phyloP scores from a whole-genome alignment of 2,113 vertebrate species.

The Macquaria australasica region DNA sequence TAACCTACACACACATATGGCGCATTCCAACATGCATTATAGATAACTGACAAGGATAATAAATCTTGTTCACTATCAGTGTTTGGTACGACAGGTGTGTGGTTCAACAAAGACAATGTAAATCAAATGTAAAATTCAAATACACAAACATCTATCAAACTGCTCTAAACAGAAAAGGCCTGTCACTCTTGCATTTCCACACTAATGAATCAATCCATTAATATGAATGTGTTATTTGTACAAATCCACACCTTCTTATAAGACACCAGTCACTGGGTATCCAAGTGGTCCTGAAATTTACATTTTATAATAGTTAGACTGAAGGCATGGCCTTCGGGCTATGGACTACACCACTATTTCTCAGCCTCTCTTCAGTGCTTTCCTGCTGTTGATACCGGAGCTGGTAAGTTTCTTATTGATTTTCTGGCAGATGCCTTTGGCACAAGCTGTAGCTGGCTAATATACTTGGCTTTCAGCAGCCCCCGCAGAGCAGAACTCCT shows the following conservation, averaged over 20 bases:
- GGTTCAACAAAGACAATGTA: constrained; percentile 3
- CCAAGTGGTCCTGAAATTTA: constrained; percentile 5
- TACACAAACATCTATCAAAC: constrained; percentile 8
- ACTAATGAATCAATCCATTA: neutral
- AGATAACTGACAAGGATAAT: neutral
- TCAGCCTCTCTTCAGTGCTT: constrained; percentile 44
- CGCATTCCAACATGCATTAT: neutral
- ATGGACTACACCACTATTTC: constrained; percentile 33
- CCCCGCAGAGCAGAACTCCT: constrained; percentile 54
- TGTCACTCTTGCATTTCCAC: neutral
- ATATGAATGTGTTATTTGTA: constrained; percentile 3
- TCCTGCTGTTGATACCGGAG: constrained; percentile 51
- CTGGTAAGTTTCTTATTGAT: constrained; percentile 76
- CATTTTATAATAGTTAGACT: constrained; percentile 48
- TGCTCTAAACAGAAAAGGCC: neutral
- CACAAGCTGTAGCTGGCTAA: constrained; percentile 75
- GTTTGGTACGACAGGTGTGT: neutral
- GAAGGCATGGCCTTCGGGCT: constrained; percentile 12
- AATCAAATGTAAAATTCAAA: constrained; percentile 8
- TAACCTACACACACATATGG: neutral
- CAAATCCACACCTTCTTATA: neutral
- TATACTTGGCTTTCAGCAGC: constrained; percentile 77
- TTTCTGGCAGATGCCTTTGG: constrained; percentile 80
- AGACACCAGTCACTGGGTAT: neutral
- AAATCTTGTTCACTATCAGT: neutral